Evolutionary conservation across 2,797 vertebrate genomes (phyloP), one percentile per base, ranked within the genome.

Genomic region (Sebastes itinus): DNA sequence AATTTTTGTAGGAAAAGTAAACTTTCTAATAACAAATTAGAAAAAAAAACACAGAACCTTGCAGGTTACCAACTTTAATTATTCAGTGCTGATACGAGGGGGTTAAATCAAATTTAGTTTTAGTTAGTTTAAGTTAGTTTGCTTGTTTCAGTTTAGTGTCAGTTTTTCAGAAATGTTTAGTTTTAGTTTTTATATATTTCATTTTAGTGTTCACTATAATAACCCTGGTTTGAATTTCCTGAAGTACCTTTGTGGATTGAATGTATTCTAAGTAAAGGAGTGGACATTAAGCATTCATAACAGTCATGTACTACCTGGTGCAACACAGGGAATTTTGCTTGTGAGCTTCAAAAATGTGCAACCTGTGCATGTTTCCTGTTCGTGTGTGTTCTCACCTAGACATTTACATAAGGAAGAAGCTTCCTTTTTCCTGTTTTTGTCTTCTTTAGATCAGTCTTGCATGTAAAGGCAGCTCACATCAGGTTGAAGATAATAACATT

Each of bases 61-160:
- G 35, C 35, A 14, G 13, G 35, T 38, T 38, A 38, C 35, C 35
- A 38, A 38, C 13, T 38, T 38, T 38, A 38, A 14, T 38, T 38
- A 38, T 14, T 38, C 13, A 38, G 35, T 38, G 35, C 35, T 38
- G 13, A 38, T 38, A 38, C 0, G 13, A 38, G 35, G 35, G 35
- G 35, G 0, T 38, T 38, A 0, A 38, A 38, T 38, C 35, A 38
- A 38, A 38, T 38, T 38, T 38, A 38, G 35, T 38, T 38, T 38
- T 14, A 14, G 35, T 38, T 38, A 14, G 2, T 38, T 38, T 38
- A 6, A 38, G 35, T 38, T 38, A 38, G 35, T 38, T 42, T 46
- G 42, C 42, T 46, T 0, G 1, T 18, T 46, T 46, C 0, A 46
- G 16, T 46, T 46, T 18, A 46, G 42, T 46, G 0, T 46, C 16